Percentiles rank a stretch among this genome's conserved stretches.
These are phyloP conservation scores for Caranx ignobilis DNA, from an alignment of 2,113 vertebrate species.

Conservation along the genomic window DNA sequence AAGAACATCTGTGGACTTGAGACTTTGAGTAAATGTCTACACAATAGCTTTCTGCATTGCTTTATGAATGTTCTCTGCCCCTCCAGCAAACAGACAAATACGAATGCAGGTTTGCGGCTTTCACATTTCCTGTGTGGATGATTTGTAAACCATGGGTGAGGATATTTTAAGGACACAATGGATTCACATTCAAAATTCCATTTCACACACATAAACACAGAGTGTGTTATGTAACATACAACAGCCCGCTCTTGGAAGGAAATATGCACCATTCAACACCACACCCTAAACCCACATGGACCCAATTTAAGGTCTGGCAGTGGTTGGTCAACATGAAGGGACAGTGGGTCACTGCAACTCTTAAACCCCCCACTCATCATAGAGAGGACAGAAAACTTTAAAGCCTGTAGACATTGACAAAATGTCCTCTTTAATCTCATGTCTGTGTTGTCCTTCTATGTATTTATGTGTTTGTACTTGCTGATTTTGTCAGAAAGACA, in stretches of 20 bases:
- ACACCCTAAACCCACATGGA: slow-evolving; percentile 59
- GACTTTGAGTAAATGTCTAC: slow-evolving; percentile 30
- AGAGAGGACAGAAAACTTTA: slow-evolving; percentile 2
- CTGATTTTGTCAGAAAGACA: background rate
- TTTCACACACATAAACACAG: slow-evolving; percentile 33
- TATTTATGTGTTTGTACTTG: slow-evolving; percentile 1
- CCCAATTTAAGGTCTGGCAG: slow-evolving; percentile 41
- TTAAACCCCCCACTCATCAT: background rate
- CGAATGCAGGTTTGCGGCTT: slow-evolving; percentile 26
- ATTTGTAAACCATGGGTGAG: slow-evolving; percentile 15
- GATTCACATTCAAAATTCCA: slow-evolving; percentile 44
- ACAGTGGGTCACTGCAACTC: slow-evolving; percentile 13
- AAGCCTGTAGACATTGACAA: background rate
- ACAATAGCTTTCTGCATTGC: slow-evolving; percentile 1
- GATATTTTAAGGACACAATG: slow-evolving; percentile 59
- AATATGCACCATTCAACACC: slow-evolving; percentile 43
- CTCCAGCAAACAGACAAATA: slow-evolving; percentile 16
- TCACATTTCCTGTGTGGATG: slow-evolving; percentile 46
- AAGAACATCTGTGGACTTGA: slow-evolving; percentile 54
- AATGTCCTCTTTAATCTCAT: background rate
- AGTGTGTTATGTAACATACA: slow-evolving; percentile 51
- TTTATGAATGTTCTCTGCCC: slow-evolving; percentile 10
- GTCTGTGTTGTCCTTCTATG: background rate
- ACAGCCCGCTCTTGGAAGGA: slow-evolving; percentile 37
- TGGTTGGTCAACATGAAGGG: slow-evolving; percentile 18